phyloP scores from a whole-genome alignment of 1,140 invertebrate species.

The Hirudo medicinalis region DNA sequence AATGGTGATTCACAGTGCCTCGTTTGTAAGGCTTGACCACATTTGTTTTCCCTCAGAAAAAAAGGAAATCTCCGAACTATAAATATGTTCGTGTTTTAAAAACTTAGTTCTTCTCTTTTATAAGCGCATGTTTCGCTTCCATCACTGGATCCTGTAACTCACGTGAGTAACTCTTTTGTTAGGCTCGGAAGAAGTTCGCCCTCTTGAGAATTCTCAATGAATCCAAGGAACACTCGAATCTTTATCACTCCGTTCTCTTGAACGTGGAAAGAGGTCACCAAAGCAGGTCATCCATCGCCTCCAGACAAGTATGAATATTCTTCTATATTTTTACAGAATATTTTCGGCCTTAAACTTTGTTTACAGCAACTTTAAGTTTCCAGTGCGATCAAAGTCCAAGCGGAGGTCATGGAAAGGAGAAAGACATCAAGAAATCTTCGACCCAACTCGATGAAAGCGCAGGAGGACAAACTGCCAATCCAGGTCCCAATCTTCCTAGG shows the following conservation, averaged over 20 bases:
- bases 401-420: neutral
- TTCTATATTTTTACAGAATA: too few species aligned
- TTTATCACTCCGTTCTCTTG: neutral
- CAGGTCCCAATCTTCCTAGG: slow-evolving; percentile 60
- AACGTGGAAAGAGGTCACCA: neutral
- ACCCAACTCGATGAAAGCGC: slow-evolving; percentile 48
- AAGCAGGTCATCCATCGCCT: slow-evolving; percentile 7
- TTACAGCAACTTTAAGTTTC: neutral
- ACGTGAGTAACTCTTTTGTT: neutral
- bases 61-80: too few species aligned
- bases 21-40: too few species aligned
- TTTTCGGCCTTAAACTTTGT: neutral
- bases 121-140: too few species aligned
- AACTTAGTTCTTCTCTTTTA: too few species aligned
- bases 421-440: neutral
- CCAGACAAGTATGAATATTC: slow-evolving; percentile 6
- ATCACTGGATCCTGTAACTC: too few species aligned
- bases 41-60: too few species aligned
- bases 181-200: slow-evolving; percentile 9
- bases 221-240: slow-evolving; percentile 2
- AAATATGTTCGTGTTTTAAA: too few species aligned
- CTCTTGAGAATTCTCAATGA: slow-evolving; percentile 6
- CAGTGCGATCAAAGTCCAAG: neutral
- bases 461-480: slow-evolving; percentile 85
- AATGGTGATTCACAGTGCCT: too few species aligned